These are phyloP conservation scores for Camptogramma bilineatum DNA, from an alignment of 2,888 invertebrate species.

Conservation along the genomic window DNA sequence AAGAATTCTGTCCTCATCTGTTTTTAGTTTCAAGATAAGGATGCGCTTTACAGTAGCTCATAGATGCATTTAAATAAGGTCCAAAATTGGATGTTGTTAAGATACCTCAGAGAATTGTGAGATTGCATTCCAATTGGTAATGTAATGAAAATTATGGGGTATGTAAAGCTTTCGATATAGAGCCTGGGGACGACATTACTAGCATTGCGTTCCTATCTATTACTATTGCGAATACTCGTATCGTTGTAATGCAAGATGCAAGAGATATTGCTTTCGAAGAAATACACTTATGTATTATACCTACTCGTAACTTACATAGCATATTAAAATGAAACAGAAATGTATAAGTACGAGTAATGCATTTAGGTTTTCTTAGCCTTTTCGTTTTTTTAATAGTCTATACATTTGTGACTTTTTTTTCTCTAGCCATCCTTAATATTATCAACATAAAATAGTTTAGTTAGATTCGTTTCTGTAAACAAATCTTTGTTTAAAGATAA, in stretches of 20 bases:
- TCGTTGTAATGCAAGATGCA: background rate
- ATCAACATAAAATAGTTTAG: no score
- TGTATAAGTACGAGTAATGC: no score
- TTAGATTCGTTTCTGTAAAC: no score
- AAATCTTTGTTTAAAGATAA: no score
- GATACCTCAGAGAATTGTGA: background rate
- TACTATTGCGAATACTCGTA: constrained; percentile 1
- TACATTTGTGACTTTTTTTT: no score
- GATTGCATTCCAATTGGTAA: constrained; percentile 19
- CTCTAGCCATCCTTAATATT: no score
- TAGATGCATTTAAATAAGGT: background rate
- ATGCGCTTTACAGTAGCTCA: background rate
- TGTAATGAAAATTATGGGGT: constrained; percentile 19
- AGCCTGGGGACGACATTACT: constrained; percentile 13
- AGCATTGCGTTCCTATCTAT: constrained; percentile 6
- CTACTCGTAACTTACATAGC: background rate
- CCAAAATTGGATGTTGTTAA: background rate
- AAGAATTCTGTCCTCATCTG: constrained; percentile 30
- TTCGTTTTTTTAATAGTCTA: no score
- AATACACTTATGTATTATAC: background rate
- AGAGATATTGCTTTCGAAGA: background rate
- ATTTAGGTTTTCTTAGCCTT: no score
- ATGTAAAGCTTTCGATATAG: constrained; percentile 20
- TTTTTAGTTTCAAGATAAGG: constrained; percentile 1
- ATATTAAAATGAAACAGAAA: no score